Evolutionary conservation across 2,888 invertebrate genomes (phyloP), one percentile per base, ranked within the genome.

Genomic region (Zhengitettix transpicula): DNA sequence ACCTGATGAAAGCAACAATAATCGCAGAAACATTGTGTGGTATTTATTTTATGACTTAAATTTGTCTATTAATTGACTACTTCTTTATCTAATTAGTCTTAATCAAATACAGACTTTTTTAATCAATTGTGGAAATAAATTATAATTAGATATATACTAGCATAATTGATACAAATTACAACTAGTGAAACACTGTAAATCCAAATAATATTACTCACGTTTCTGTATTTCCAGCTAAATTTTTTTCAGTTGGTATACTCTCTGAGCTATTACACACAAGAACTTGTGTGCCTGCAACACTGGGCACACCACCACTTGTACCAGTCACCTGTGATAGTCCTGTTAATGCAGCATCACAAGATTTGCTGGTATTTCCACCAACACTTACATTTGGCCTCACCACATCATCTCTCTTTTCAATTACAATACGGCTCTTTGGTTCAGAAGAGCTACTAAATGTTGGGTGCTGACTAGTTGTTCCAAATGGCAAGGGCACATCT

Each of bases 361-460:
- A 40, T 11, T 40, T 47, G 62, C 69, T 70, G 40, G 68, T 57
- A 17, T 67, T 65, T 2, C 70, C 66, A 17, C 70, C 70, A 10
- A 41, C 11, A 64, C 63, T 57, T 59, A 75, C 74, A 61, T 76
- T 75, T 3, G 83, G 82, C 40, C 79, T 77, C 52, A 79, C 74
- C 66, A 81, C 80, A 65, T 83, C 84, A 69, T 83, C 84, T 60
- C 81, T 80, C 65, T 81, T 83, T 72, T 91, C 90, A 55, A 91
- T 85, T 9, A 85, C 78, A 65, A 92, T 91, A 56, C 85, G 82
- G 65, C 89, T 89, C 73, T 86, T 87, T 65, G 80, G 80, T 68
- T 87, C 87, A 0, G 85, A 84, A 0, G 87, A 86, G 17, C 84
- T 86, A 63, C 87, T 85, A 72, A 89, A 89, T 64, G 82, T 80